phyloP scores from a whole-genome alignment of 2,888 invertebrate genomes.

The Melanostoma mellinum region DNA sequence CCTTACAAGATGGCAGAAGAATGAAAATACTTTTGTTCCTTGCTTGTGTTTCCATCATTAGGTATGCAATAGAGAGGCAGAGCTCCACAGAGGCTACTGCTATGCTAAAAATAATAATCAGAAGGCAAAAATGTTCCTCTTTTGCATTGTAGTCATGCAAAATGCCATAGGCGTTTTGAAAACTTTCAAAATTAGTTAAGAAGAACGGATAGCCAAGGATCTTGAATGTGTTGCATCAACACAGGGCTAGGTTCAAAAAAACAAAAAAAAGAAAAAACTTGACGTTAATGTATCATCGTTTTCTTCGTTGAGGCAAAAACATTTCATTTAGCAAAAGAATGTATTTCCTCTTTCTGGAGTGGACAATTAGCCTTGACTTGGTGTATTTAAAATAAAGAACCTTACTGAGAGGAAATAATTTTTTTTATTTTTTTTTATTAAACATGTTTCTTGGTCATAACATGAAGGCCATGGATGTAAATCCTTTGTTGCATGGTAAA shows the following conservation, averaged over 20 bases:
- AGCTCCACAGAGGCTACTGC: slow-evolving; percentile 32
- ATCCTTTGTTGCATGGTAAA: too few species aligned
- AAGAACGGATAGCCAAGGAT: slow-evolving; percentile 66
- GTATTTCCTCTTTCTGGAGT: slow-evolving; percentile 39
- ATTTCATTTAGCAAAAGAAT: slow-evolving; percentile 21
- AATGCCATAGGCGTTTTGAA: slow-evolving; percentile 51
- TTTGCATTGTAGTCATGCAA: slow-evolving; percentile 63
- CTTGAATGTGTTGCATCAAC: slow-evolving; percentile 56
- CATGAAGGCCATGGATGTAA: too few species aligned
- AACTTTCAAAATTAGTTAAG: slow-evolving; percentile 69
- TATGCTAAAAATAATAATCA: slow-evolving; percentile 63
- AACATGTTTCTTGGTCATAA: too few species aligned
- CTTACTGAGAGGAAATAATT: slow-evolving; percentile 12
- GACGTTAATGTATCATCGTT: slow-evolving; percentile 61
- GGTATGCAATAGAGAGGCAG: slow-evolving; percentile 27
- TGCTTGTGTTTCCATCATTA: slow-evolving; percentile 42
- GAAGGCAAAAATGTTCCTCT: slow-evolving; percentile 55
- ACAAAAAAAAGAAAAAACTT: slow-evolving; percentile 41
- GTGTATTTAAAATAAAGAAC: slow-evolving; percentile 6
- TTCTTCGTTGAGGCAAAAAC: slow-evolving; percentile 25
- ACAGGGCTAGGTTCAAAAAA: slow-evolving; percentile 17
- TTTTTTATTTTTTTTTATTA: too few species aligned
- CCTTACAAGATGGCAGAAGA: slow-evolving; percentile 31
- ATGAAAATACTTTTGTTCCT: slow-evolving; percentile 36
- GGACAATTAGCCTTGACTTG: slow-evolving; percentile 61